Evolutionary conservation across 2,888 invertebrate genomes (phyloP).

Genomic region (Brachyopa scutellaris): DNA sequence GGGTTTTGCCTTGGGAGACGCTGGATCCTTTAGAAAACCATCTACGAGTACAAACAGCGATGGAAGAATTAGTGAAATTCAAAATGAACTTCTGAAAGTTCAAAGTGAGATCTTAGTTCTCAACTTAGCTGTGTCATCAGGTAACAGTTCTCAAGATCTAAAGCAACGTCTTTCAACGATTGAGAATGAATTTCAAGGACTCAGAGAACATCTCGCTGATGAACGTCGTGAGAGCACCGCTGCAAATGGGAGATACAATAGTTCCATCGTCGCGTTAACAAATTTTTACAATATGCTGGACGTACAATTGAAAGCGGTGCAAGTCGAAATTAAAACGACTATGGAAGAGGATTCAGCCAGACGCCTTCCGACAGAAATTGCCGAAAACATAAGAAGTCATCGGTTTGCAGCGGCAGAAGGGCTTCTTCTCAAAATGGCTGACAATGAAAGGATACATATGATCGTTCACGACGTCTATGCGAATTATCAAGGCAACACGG

Average conservation of each 20-base stretch:
- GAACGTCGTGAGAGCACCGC: neutral
- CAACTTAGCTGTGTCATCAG: neutral
- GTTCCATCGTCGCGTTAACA: neutral
- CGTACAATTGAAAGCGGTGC: neutral
- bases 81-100: neutral
- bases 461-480: conserved; percentile 19
- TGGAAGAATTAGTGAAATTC: neutral
- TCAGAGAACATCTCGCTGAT: neutral
- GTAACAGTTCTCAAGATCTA: neutral
- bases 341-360: neutral
- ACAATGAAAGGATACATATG: neutral
- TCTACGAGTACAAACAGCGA: conserved; percentile 5
- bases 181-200: neutral
- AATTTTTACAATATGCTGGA: conserved; percentile 7
- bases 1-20: too few relatives aligned
- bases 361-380: neutral
- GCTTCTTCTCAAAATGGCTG: neutral
- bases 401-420: neutral
- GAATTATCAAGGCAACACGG: neutral
- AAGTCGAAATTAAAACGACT: neutral
- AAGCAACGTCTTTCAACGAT: neutral
- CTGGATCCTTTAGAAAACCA: neutral
- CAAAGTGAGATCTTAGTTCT: neutral
- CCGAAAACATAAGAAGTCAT: conserved; percentile 1
- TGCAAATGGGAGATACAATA: neutral